Evolutionary conservation across 2,888 invertebrate genomes (phyloP).

Genomic region (Osmoderma eremita): DNA sequence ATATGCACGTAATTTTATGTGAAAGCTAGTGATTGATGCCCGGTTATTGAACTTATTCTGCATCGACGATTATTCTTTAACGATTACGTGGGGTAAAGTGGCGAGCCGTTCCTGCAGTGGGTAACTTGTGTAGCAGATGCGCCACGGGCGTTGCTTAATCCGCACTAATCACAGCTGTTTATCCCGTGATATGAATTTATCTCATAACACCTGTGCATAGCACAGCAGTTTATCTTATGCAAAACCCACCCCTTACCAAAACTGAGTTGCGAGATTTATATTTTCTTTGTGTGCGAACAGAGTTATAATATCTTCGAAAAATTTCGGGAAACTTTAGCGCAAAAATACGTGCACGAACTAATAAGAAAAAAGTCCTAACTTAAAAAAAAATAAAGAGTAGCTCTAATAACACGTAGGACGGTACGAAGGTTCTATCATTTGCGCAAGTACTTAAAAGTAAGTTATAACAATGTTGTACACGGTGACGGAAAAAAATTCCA

Average conservation of each 20-base stretch:
- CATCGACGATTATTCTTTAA: constrained; percentile 50
- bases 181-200: constrained; percentile 49
- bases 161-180: constrained; percentile 50
- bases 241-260: constrained; percentile 16
- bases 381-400: no score
- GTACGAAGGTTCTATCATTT: no score
- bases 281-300: constrained; percentile 12
- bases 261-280: constrained; percentile 26
- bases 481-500: no score
- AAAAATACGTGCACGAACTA: no score
- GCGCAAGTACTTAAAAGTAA: no score
- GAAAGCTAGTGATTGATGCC: constrained; percentile 53
- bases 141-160: constrained; percentile 47
- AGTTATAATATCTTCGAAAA: constrained; percentile 9
- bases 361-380: no score
- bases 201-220: constrained; percentile 45
- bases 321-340: neutral
- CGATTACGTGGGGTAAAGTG: constrained; percentile 50
- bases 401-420: no score
- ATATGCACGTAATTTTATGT: constrained; percentile 50
- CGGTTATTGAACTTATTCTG: constrained; percentile 44
- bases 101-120: constrained; percentile 29
- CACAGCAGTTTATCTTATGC: constrained; percentile 33
- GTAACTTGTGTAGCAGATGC: constrained; percentile 47
- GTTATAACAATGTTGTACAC: no score